Conservation (phyloP, 2,888 invertebrate genomes). For the Lasioglossum zephyrum region DNA sequence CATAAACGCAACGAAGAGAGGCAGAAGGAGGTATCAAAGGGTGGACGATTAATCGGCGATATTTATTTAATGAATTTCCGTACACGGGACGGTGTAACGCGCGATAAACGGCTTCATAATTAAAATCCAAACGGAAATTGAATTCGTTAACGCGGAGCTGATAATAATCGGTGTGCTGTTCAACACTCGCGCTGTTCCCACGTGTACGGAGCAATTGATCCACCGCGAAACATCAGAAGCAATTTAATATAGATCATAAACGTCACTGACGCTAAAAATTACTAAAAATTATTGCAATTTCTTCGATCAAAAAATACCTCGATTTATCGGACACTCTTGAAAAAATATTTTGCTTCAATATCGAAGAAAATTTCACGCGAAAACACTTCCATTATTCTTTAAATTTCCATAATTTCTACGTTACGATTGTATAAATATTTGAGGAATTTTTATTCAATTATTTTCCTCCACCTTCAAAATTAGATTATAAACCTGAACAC, state of each 20-base stretch:
- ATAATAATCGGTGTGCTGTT: constrained; percentile 23
- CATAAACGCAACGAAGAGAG: background rate
- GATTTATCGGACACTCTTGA: background rate
- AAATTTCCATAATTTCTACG: too few relatives aligned
- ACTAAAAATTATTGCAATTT: background rate
- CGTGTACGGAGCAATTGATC: background rate
- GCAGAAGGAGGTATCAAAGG: constrained; percentile 16
- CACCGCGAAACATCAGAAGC: background rate
- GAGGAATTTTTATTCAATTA: too few relatives aligned
- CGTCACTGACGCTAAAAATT: background rate
- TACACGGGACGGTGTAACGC: constrained; percentile 15
- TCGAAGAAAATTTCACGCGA: background rate
- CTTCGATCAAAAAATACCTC: background rate
- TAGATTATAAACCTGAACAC: background rate
- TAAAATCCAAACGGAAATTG: constrained; percentile 32
- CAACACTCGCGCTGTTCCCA: background rate
- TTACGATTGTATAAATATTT: background rate
- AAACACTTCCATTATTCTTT: too few relatives aligned
- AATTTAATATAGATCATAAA: background rate
- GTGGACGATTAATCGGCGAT: constrained; percentile 14
- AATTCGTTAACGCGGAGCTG: constrained; percentile 31
- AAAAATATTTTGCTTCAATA: background rate
- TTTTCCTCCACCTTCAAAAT: background rate
- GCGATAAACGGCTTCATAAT: constrained; percentile 25
- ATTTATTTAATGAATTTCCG: constrained; percentile 29